Base-by-base conservation (phyloP, 2,888 invertebrate genomes). In the Patella pellucida region DNA sequence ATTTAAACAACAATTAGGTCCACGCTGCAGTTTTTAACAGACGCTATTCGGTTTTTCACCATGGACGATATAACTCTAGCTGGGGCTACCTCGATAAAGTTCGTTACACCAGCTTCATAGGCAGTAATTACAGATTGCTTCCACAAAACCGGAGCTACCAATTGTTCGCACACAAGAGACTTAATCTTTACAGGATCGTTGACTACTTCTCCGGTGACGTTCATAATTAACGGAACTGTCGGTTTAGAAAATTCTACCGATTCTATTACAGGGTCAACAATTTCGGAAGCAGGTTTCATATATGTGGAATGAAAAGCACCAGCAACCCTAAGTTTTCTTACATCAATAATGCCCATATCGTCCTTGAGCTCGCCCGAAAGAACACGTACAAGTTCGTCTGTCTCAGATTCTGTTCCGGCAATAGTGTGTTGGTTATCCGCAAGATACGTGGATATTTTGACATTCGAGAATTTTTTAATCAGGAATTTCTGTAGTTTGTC, bases 401-500 rank as follows among this genome's bases (percentile, higher is more conserved):
- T 23, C 14, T 62, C 62, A 23, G 19, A 19, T 15, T 19, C 62
- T 23, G 62, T 62, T 23, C 62, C 62, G 14, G 62, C 62, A 62
- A 62, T 11, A 23, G 62, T 62, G 14, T 62, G 62, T 23, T 62
- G 62, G 23, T 62, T 62, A 23, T 62, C 62, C 7, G 62, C 62
- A n/a, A 62, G 62, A 23, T 62, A 62, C 11, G 62, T 62, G 62
- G 62, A 62, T 23, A 62, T 62, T 15, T 62, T 62, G 19, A 62
- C 23, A 62, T 14, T 2, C 23, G 62, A 23, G 23, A 23, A 62
- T 11, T 62, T 19, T 14, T 62, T 14, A 62, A 11, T 23, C 14
- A 62, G 23, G 3, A 62, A 23, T 15, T 62, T 19, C 19, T 23
- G 9, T 23, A 62, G 67, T 78, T n/a, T 76, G 74, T 70, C 70